Evolutionary conservation across 1,140 invertebrate genomes (phyloP).

Genomic region (Zaprionus nigranus): DNA sequence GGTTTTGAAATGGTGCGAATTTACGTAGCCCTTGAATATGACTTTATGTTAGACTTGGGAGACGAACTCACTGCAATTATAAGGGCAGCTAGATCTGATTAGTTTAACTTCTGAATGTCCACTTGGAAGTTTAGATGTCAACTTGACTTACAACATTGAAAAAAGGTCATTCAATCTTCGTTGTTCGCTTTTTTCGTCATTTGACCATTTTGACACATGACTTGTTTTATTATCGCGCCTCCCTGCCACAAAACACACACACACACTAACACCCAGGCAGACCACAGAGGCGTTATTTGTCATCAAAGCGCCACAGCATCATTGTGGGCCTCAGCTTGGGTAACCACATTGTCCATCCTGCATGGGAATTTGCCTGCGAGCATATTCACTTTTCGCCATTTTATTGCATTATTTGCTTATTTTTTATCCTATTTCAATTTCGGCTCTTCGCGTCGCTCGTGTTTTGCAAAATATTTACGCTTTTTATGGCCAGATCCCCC

Average conservation of each 20-base stretch:
- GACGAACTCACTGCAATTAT: no score
- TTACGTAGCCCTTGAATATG: constrained; percentile 9
- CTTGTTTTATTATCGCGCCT: constrained; percentile 58
- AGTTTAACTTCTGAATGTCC: no score
- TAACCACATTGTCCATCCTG: constrained; percentile 40
- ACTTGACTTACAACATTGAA: neutral
- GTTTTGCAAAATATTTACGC: constrained; percentile 70
- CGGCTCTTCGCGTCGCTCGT: constrained; percentile 34
- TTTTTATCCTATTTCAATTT: constrained; percentile 72
- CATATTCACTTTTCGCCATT: constrained; percentile 51
- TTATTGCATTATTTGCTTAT: constrained; percentile 76
- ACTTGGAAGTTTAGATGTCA: no score
- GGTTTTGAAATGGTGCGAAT: constrained; percentile 14
- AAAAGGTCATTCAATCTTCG: constrained; percentile 41
- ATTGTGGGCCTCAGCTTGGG: constrained; percentile 10
- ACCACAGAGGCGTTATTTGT: constrained; percentile 59
- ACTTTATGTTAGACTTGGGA: constrained; percentile 1
- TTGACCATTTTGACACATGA: constrained; percentile 43
- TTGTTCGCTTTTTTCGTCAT: constrained; percentile 8
- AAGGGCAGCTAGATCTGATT: no score
- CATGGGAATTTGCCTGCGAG: constrained; percentile 16
- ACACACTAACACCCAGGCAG: neutral
- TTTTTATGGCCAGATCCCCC: constrained; percentile 50
- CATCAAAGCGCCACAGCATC: constrained; percentile 61
- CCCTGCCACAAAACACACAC: constrained; percentile 3